Percentiles rank a stretch among this genome's conserved stretches.
phyloP scores from a whole-genome alignment of 2,113 vertebrate genomes.

The Ceratotherium simum region DNA sequence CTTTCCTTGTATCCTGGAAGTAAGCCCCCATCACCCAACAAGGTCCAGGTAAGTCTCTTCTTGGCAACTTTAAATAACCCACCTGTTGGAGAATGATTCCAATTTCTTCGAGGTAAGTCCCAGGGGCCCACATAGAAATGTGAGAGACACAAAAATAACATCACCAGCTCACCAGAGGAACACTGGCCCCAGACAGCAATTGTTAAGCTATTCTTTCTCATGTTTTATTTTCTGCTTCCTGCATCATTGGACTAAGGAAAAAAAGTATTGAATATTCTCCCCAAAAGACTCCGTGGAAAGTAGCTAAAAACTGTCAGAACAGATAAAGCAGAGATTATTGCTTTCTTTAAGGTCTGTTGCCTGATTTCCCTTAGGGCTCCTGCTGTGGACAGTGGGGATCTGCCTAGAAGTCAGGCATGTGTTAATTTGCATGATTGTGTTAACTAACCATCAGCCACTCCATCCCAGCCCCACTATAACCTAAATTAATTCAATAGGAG shows the following conservation, averaged over 20 bases:
- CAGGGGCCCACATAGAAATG: background rate
- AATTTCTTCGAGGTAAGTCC: background rate
- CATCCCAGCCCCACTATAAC: slow-evolving; percentile 52
- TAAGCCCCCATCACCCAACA: background rate
- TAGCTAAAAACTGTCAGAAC: slow-evolving; percentile 64
- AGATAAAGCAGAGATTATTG: slow-evolving; percentile 73
- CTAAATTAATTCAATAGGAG: slow-evolving; percentile 75
- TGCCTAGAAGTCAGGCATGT: slow-evolving; percentile 51
- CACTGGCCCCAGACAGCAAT: background rate
- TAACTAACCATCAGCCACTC: slow-evolving; percentile 66
- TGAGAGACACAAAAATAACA: background rate
- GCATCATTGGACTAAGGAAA: slow-evolving; percentile 16
- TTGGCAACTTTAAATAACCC: background rate
- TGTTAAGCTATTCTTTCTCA: background rate
- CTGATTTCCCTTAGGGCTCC: slow-evolving; percentile 55
- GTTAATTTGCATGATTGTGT: slow-evolving; percentile 77
- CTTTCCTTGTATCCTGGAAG: background rate
- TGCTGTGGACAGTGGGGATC: slow-evolving; percentile 54
- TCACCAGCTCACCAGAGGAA: background rate
- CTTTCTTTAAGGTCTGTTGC: slow-evolving; percentile 73
- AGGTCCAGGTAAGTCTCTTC: background rate
- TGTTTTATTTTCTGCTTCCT: slow-evolving; percentile 55
- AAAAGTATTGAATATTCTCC: slow-evolving; percentile 40
- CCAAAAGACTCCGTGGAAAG: slow-evolving; percentile 47
- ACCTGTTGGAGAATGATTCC: background rate